Base-by-base conservation (phyloP, 1,140 invertebrate species). In the Anadara kagoshimensis region DNA sequence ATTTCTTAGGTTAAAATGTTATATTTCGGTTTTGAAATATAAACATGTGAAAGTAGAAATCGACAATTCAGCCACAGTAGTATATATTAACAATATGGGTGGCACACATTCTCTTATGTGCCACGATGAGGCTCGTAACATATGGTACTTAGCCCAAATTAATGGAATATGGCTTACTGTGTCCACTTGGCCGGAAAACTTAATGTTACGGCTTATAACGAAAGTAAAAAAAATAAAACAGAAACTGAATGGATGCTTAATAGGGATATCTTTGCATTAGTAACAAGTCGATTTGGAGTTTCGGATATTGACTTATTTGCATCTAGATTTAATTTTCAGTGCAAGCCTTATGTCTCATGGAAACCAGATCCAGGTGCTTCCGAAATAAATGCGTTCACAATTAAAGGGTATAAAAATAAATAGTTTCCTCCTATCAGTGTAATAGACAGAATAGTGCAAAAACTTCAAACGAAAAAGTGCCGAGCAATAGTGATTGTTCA, bases 401-500 rank as follows among this genome's bases (percentile, higher is more conserved):
- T 67, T 8, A 29, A 36, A 2, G 70, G 76, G 76, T 26, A 26
- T 22, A 59, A 22, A 7, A 5, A n/a, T 29, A 5, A 18, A 24
- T 56, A n/a, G n/a, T n/a, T n/a, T n/a, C n/a, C 69, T 14, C 78
- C 76, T 75, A 76, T 80, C 73, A 75, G 72, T 63, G 20, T 81
- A 22, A 44, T 77, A 7, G 53, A 36, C 3, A 22, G 61, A 45
- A 41, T 54, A 12, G 11, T 78, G 14, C 36, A 65, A 54, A 80
- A 80, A 58, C 54, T 78, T 16, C 3, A 18, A 53, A 8, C 58
- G 18, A 66, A 79, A 16, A 47, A 53, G 24, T 44, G 69, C 8
- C 26, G 41, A 20, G 74, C 20, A 20, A 61, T 79, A n/a, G 8
- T 76, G 22, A 20, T 79, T 4, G 69, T 57, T 0, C 74, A 74